Base-by-base conservation (phyloP, 2,113 vertebrate species). In the Cepphus grylle region DNA sequence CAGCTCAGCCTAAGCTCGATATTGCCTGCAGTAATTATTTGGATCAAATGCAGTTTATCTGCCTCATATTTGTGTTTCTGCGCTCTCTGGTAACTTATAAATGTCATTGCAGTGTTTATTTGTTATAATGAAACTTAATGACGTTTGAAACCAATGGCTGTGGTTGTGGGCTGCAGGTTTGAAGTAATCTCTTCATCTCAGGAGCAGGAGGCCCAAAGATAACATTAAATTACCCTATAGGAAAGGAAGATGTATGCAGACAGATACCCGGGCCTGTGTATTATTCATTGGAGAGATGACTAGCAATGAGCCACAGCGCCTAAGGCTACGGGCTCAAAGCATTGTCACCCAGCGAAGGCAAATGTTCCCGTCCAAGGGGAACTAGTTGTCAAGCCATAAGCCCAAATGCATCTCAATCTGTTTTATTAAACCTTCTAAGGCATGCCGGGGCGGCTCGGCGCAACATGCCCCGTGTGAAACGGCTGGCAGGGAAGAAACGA, bases 11-110 rank as follows among this genome's bases (percentile, higher is more conserved):
- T 88, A 97, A 97, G 98, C 97, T 98, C 93, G 50, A 97, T 97
- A 98, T 98, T 98, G 98, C 98, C 98, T 98, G 97, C 98, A 98
- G 98, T 98, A 98, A 98, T 98, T 98, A 98, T 98, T 98, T 98
- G 97, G 97, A 98, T 98, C 98, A 98, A 98, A 98, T 92, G 96
- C 97, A 98, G 98, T 98, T 98, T 98, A 98, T 98, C 98, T 98
- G 98, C 96, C 97, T 98, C 98, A 97, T 98, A 98, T 98, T 98
- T 98, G 98, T 98, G 98, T 97, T 98, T 97, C 96, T 97, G 95
- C 81, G 97, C 98, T 98, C 97, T 92, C 98, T 70, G 96, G 97
- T 98, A 98, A 98, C 98, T 98, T 98, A 98, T 98, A 98, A 98
- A 98, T 98, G 98, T 98, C 98, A 98, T 66, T 90, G 97, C 86